Evolutionary conservation across 2,113 vertebrate genomes (phyloP), one percentile per base, ranked within the genome.

Genomic region (Hucho hucho): DNA sequence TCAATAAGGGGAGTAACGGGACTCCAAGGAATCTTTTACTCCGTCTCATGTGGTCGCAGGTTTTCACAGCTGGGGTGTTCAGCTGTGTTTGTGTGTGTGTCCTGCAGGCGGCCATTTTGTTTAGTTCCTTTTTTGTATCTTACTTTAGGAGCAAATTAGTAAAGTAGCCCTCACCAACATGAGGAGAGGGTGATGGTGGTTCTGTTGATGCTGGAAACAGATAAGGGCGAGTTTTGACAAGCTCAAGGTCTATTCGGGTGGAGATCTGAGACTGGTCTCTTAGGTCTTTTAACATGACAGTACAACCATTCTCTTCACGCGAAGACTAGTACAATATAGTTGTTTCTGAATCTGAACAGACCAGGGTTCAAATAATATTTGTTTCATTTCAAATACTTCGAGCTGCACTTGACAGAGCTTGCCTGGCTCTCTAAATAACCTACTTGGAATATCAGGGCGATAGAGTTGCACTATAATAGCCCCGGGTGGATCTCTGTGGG

Each of bases 1-100:
- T 84, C 84, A 87, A 72, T 86, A 86, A 85, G 83, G 82, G 72
- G 79, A 89, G 81, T 76, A 87, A 85, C 64, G 75, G 83, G 84
- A 86, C 86, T 79, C 80, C 28, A 47, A 86, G 84, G 77, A 86
- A 83, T 87, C 79, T 84, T 64, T 82, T 75, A 69, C 75, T 81
- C 79, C 70, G 71, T 82, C 78, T 88, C 78, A 81, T 87, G 83
- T 87, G 85, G 79, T 83, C 76, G 73, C 83, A 86, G 82, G 81
- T 84, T 87, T 89, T 87, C 84, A 83, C 81, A 84, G 86, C 81
- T 83, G 79, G 69, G 75, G 72, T 75, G 70, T 72, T 80, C 63
- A 18, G 37, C 37, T 11, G 37, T 43, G 37, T 43, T 43, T 43
- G 37, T 43, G 28, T 68, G 18, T n/a, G 20, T 22, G 69, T 75